These are phyloP conservation scores for Triops longicaudatus DNA, from an alignment of 1,140 invertebrate genomes.

Conservation along the genomic window DNA sequence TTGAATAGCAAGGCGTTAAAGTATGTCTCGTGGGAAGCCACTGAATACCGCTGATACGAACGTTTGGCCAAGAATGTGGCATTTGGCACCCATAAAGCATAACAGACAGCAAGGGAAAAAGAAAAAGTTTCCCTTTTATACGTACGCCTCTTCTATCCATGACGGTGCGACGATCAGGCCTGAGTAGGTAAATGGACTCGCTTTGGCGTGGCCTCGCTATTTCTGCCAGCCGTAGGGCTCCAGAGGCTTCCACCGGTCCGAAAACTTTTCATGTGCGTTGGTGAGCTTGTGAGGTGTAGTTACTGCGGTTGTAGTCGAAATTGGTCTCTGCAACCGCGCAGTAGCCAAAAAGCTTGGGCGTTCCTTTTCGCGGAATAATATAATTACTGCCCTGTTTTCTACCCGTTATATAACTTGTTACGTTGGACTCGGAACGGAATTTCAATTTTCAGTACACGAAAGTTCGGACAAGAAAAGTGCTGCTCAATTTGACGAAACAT, in stretches of 20 bases:
- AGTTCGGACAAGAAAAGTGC: background rate
- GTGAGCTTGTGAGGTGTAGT: background rate
- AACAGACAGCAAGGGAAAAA: background rate
- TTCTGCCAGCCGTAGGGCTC: slow-evolving; percentile 9
- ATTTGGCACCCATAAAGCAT: slow-evolving; percentile 12
- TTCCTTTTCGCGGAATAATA: background rate
- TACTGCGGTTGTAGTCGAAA: slow-evolving; percentile 4
- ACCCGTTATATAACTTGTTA: background rate
- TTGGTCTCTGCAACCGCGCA: slow-evolving; percentile 13
- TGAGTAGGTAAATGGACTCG: background rate
- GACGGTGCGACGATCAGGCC: background rate
- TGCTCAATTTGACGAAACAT: background rate
- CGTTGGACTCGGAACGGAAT: background rate
- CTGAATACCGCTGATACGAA: background rate
- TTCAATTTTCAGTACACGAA: background rate
- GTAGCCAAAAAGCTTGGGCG: background rate
- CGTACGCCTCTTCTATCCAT: background rate
- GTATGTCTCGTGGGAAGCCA: background rate
- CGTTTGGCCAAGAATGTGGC: slow-evolving; percentile 10
- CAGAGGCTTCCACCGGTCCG: background rate
- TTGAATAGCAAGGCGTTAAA: background rate
- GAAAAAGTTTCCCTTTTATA: background rate
- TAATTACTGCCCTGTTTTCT: background rate
- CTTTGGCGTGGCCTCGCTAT: slow-evolving; percentile 10
- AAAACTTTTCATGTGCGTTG: background rate